Base-by-base conservation (phyloP, 2,797 vertebrate genomes). In the Enteromius radiatus region DNA sequence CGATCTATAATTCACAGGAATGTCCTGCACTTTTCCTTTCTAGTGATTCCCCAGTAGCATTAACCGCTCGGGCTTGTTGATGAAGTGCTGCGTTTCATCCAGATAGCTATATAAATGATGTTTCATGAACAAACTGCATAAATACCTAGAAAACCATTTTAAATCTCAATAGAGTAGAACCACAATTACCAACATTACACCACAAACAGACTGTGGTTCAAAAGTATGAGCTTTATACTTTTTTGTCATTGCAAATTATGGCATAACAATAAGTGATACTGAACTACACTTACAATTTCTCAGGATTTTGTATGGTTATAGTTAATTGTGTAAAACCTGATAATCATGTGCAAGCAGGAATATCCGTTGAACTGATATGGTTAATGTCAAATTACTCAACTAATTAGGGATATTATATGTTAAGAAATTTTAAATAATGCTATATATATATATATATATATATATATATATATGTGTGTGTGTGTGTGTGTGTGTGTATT, bases 1-100 rank as follows among this genome's bases (percentile, higher is more conserved):
- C 49, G 75, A 89, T 88, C 81, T 87, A 84, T 89, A 90, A 91
- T 88, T 88, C 84, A 89, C 82, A 84, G 45, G 61, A 68, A 82
- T 86, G 79, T 80, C 81, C 76, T 82, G 70, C 80, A 36, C 74
- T 36, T 74, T 75, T 84, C 75, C 56, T 86, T 86, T 75, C 81
- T 80, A 52, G 54, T 63, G 65, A 45, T 74, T 76, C 41, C 52
- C 73, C 36, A 54, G 74, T 38, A 82, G 83, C 68, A 52, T 68
- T 75, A 63, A 68, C 36, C 17, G 56, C 76, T 65, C 45, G 65
- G 54, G 81, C 75, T 85, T 59, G 74, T 49, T 83, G 68, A 79
- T 85, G 49, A 81, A 65, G 78, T 78, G 81, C 65, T 17, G 2
- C 61, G 33, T 63, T 87, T 86, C 69, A 76, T 84, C 64, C 78